Percentiles rank a stretch among this genome's conserved stretches.
Evolutionary conservation across 1,140 invertebrate species (phyloP).

Genomic region (Archivesica marissinica): DNA sequence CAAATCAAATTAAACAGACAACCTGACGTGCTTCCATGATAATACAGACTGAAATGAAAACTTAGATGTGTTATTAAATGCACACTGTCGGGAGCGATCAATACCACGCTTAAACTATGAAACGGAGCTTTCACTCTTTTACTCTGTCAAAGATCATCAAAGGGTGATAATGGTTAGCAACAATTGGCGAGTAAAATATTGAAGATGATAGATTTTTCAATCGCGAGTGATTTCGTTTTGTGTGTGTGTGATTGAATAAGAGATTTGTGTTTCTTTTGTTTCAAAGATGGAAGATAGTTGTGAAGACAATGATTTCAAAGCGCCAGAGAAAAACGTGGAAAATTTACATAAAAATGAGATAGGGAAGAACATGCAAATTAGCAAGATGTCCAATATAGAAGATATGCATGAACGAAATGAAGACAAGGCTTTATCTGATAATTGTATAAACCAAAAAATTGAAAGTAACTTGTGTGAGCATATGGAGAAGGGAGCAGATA

Average conservation of each 20-base stretch:
- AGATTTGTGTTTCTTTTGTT: background rate
- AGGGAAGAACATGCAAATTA: background rate
- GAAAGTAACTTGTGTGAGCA: too few species aligned
- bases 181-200: slow-evolving; percentile 2
- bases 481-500: too few species aligned
- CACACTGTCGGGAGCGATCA: slow-evolving; percentile 22
- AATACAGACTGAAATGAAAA: slow-evolving; percentile 61
- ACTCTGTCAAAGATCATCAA: slow-evolving; percentile 35
- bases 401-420: background rate
- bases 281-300: slow-evolving; percentile 4
- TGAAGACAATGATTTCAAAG: background rate
- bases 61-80: slow-evolving; percentile 66
- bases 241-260: background rate
- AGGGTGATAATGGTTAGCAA: slow-evolving; percentile 15
- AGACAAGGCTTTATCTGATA: too few species aligned
- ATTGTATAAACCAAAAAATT: too few species aligned
- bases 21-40: slow-evolving; percentile 51
- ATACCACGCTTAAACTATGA: slow-evolving; percentile 45
- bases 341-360: slow-evolving; percentile 1
- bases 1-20: slow-evolving; percentile 66
- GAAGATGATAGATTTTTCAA: slow-evolving; percentile 13
- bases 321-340: background rate
- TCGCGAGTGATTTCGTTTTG: slow-evolving; percentile 1
- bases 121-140: slow-evolving; percentile 39
- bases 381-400: background rate